Base-by-base conservation (phyloP, 2,888 invertebrate genomes). In the Carpatolechia fugitivella region DNA sequence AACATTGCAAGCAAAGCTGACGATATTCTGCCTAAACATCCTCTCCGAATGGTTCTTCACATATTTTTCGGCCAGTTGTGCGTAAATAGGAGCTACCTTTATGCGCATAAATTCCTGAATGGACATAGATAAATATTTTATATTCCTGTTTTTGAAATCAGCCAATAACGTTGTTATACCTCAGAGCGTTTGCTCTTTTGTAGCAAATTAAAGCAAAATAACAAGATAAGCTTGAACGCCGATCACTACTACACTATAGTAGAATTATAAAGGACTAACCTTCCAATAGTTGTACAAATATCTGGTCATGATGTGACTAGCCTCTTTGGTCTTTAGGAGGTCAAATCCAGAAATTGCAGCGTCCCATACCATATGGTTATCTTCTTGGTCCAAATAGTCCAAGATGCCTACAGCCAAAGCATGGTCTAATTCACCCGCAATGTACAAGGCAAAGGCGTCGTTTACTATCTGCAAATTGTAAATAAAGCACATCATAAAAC, bases 381-480 rank as follows among this genome's bases (percentile, higher is more conserved):
- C 60, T 57, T 90, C 90, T 5, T 69, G 70, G 30, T 81, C 77
- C 16, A 90, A 61, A 58, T 82, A 86, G 1, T 76, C 74, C 1
- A 90, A 60, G 0, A 90, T 68, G 3, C 79, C 75, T 59, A 73
- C 72, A 0, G 85, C 81, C 0, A 83, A 63, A 0, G 72, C 60
- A 0, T 76, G 64, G 3, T 67, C 62, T 8, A 89, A 60, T 11
- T 83, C 82, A 8, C 83, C 82, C 0, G 88, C 78, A n/a, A 75
- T 76, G 59, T 78, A 86, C 0, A 90, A 65, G 18, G 86, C 88
- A n/a, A 90, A 77, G 0, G 78, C 76, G 49, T 90, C 90, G 56
- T 86, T 89, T 0, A 82, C 86, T 24, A 90, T 85, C 90, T 90
- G 74, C 7, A 79, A 76, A 52, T 13, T 18, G 5, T 30, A 52